Conservation (phyloP, 2,113 vertebrate species). For the Gobius niger region DNA sequence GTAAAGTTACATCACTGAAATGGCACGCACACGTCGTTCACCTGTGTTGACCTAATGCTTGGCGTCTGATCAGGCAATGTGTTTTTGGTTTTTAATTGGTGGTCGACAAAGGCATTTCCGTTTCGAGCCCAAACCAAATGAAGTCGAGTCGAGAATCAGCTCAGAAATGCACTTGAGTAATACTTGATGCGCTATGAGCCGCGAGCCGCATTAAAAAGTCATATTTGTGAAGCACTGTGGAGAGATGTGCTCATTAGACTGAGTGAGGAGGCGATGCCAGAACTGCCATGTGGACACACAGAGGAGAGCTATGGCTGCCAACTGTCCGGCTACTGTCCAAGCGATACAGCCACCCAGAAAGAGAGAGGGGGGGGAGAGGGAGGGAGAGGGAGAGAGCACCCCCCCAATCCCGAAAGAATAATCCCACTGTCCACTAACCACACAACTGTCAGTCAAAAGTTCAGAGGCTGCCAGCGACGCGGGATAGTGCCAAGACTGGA, state of each 20-base stretch:
- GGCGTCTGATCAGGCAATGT: neutral
- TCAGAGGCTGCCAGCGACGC: conserved; percentile 16
- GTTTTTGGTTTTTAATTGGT: neutral
- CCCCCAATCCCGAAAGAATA: conserved; percentile 22
- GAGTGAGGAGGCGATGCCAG: conserved; percentile 31
- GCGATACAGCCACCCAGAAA: conserved; percentile 46
- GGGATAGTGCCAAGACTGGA: conserved; percentile 13
- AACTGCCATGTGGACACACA: conserved; percentile 46
- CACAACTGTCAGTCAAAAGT: conserved; percentile 3
- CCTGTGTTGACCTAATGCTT: neutral
- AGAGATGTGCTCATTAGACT: conserved; percentile 26
- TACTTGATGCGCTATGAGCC: conserved; percentile 1
- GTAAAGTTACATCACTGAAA: neutral
- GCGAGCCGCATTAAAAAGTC: conserved; percentile 33
- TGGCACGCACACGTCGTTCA: neutral
- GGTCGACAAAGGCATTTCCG: neutral
- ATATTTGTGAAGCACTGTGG: conserved; percentile 13
- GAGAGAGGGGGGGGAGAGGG: neutral
- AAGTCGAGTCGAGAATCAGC: conserved; percentile 5
- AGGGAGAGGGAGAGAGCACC: neutral
- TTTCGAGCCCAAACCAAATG: neutral
- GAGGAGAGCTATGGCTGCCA: conserved; percentile 36
- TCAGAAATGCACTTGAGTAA: conserved; percentile 23
- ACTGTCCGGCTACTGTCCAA: conserved; percentile 13
- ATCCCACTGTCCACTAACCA: neutral